Conservation (phyloP, 2,797 vertebrate genomes). For the Hydrolagus colliei region DNA sequence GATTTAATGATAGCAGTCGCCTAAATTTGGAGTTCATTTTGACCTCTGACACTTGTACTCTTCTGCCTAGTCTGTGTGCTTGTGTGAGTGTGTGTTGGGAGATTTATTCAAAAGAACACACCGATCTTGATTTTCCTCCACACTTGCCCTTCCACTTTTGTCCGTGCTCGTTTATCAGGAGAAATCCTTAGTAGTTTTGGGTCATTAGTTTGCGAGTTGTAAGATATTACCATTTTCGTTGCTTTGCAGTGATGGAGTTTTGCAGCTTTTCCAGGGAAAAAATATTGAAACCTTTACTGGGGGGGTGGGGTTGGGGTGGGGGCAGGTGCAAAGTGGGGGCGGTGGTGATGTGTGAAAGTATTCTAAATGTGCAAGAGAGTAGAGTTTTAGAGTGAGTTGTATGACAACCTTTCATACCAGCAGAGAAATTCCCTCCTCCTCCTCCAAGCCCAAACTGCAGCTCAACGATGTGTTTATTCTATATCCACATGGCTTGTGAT, state of each 20-base stretch:
- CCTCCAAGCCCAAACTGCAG: too few relatives aligned
- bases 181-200: neutral
- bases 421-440: neutral
- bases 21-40: neutral
- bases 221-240: neutral
- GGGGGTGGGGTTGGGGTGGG: too few relatives aligned
- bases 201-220: neutral
- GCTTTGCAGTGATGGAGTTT: neutral
- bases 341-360: neutral
- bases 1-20: neutral
- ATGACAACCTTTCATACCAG: neutral
- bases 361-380: too few relatives aligned
- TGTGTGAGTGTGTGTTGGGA: neutral
- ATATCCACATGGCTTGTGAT: too few relatives aligned
- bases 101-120: neutral
- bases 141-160: neutral
- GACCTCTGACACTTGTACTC: neutral
- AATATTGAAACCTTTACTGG: neutral
- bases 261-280: too few relatives aligned
- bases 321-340: neutral
- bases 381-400: neutral
- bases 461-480: neutral
- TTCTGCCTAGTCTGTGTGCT: neutral
- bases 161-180: conserved; percentile 10
- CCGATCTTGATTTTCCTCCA: neutral